phyloP scores from a whole-genome alignment of 2,113 vertebrate genomes.

The Macheiramphus alcinus region DNA sequence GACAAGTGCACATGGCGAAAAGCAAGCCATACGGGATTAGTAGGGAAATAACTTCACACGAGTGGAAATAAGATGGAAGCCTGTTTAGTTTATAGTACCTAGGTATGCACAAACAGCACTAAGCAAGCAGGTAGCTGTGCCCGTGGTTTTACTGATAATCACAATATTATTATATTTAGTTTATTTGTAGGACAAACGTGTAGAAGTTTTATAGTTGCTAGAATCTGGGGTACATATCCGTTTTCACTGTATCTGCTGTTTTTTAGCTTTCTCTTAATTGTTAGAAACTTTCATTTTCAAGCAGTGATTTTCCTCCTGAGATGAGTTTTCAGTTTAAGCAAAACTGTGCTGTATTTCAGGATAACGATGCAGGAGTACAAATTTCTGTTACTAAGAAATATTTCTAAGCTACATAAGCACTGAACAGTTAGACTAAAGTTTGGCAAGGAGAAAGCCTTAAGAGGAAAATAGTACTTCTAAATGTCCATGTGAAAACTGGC shows the following conservation, averaged over 20 bases:
- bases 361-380: no score
- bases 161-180: background rate
- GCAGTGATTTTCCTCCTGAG: background rate
- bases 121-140: background rate
- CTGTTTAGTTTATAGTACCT: background rate
- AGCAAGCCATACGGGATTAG: background rate
- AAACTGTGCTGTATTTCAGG: background rate
- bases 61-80: background rate
- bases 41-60: background rate
- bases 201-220: background rate
- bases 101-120: no score
- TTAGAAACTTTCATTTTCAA: background rate
- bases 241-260: background rate
- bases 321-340: background rate
- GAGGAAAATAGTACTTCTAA: background rate
- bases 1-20: background rate
- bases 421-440: background rate
- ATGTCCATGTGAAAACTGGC: background rate
- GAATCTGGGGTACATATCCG: fast-evolving
- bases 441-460: background rate
- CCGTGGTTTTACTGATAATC: background rate
- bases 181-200: background rate
- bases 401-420: background rate
- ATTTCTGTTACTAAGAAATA: background rate
- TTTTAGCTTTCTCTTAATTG: background rate